phyloP scores from a whole-genome alignment of 2,888 invertebrate species.

The Oeneis ivallda region DNA sequence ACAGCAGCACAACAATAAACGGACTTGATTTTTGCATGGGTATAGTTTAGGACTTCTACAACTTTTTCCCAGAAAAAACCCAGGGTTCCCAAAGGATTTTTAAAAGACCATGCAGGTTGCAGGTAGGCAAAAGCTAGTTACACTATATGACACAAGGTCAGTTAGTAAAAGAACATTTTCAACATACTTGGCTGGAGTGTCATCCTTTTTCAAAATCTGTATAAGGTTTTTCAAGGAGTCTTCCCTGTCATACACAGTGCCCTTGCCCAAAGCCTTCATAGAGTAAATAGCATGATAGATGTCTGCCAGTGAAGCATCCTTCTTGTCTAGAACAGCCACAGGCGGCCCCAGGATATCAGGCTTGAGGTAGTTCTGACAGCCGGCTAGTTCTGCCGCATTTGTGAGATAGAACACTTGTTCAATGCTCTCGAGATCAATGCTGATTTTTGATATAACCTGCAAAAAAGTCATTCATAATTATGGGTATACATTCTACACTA shows the following conservation, averaged over 20 bases:
- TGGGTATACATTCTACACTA: no score
- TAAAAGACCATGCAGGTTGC: no score
- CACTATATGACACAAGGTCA: no score
- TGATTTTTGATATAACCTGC: conserved; percentile 61
- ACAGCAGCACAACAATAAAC: no score
- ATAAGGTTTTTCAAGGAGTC: conserved; percentile 88
- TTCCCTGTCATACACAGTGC: conserved; percentile 82
- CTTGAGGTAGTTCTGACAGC: conserved; percentile 75
- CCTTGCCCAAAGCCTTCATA: conserved; percentile 85
- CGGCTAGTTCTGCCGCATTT: conserved; percentile 82
- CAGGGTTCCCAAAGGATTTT: no score
- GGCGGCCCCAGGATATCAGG: conserved; percentile 76
- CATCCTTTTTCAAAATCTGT: conserved; percentile 91
- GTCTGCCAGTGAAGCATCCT: conserved; percentile 85
- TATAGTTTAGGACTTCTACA: no score
- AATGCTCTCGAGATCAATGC: conserved; percentile 65
- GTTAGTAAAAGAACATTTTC: neutral
- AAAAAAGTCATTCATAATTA: conserved; percentile 24
- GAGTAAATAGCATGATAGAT: conserved; percentile 88
- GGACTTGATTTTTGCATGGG: no score
- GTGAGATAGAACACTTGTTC: conserved; percentile 86
- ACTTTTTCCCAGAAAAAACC: no score
- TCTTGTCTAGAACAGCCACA: conserved; percentile 83
- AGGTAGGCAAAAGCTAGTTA: no score
- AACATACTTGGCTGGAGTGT: conserved; percentile 85